A percentile compares a stretch with the other conserved stretches of the same genome.
Evolutionary conservation across 2,113 vertebrate genomes (phyloP).

Genomic region (Saimiri boliviensis): DNA sequence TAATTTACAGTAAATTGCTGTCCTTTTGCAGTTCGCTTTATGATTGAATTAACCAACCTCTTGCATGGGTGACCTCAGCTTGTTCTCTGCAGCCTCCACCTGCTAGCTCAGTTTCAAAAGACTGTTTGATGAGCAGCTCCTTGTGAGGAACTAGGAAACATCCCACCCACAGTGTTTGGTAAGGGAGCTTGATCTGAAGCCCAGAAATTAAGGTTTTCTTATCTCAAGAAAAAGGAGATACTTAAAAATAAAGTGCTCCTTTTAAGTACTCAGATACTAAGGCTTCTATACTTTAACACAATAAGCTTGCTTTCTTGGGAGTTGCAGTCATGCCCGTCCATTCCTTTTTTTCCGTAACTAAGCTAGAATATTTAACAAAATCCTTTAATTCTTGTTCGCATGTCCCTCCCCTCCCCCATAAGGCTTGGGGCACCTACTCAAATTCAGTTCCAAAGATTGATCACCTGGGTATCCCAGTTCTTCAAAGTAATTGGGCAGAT

Average conservation of each 20-base stretch:
- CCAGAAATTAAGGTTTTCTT: slow-evolving; percentile 34
- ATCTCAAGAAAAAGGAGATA: background rate
- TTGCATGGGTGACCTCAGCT: background rate
- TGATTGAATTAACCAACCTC: slow-evolving; percentile 35
- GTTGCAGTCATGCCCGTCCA: background rate
- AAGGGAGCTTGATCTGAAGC: background rate
- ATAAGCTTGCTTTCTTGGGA: background rate
- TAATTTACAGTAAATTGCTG: background rate
- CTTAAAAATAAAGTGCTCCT: background rate
- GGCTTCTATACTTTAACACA: background rate
- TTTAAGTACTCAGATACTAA: background rate
- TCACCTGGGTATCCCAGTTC: background rate
- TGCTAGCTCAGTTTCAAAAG: background rate
- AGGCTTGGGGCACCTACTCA: background rate
- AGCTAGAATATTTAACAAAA: background rate
- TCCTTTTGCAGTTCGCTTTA: background rate
- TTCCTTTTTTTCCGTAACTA: background rate
- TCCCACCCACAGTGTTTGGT: background rate
- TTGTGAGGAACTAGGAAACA: background rate
- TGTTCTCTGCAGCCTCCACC: background rate
- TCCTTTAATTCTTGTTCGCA: background rate
- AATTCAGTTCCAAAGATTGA: background rate
- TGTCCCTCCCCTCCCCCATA: background rate
- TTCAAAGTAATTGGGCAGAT: slow-evolving; percentile 29
- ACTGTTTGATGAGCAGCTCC: background rate